Evolutionary conservation across 2,888 invertebrate species (phyloP), one percentile per base, ranked within the genome.

Genomic region (Molanna angustata): DNA sequence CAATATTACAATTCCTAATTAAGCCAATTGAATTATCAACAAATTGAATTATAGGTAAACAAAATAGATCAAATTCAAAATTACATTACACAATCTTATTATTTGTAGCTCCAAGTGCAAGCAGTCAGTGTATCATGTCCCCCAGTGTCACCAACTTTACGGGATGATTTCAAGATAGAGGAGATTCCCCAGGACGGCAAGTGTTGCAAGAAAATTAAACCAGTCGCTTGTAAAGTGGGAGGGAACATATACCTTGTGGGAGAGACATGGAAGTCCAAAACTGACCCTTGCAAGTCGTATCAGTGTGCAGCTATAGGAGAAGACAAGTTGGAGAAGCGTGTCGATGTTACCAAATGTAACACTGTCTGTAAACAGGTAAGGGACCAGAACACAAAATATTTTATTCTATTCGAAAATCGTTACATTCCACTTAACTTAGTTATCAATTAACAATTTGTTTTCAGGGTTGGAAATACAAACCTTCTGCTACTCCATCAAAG

Each of bases 401-500:
- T n/a, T n/a, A n/a, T n/a, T n/a, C n/a, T n/a, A n/a, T n/a, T n/a
- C n/a, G n/a, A n/a, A n/a, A n/a, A n/a, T n/a, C n/a, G n/a, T n/a
- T n/a, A n/a, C n/a, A n/a, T n/a, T n/a, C n/a, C n/a, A n/a, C n/a
- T n/a, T n/a, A n/a, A n/a, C n/a, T 27, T 27, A 7, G 11, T 27
- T 27, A 7, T 11, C 11, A 7, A 27, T 11, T 27, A 7, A 11
- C 11, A 27, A 27, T 27, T 27, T 27, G 6, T 4, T 49, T 45
- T 31, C 64, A 80, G 77, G 87, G 86, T n/a, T 85, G 78, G 74
- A 70, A 78, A 61, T 86, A 87, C 66, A 61, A 65, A 61, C 65
- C 70, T 0, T 67, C 74, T 0, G 63, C 65, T 18, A 64, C 71
- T 1, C 69, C 74, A 3, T 70, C 73, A 3, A 65, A 68, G 2